A percentile compares a stretch with the other conserved stretches of the same genome.
Conservation (phyloP, 2,113 vertebrate species). For the Aix galericulata region DNA sequence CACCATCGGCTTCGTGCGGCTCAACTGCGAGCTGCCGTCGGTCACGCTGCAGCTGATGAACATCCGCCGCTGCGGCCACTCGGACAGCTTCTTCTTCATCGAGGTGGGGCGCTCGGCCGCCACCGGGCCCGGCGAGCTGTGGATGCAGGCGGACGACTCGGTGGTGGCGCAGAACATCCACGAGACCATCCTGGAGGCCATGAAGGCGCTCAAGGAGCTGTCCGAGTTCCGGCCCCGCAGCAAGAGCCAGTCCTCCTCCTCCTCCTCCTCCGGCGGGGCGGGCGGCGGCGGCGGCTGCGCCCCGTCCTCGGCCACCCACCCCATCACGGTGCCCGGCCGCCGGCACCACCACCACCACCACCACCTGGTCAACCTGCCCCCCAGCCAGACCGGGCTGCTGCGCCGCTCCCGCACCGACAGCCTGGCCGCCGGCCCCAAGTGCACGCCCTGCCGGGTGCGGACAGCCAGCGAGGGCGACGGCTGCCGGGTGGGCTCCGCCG, state of each 20-base stretch:
- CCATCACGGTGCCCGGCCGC: conserved; percentile 87
- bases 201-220: conserved; percentile 97
- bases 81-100: conserved; percentile 98
- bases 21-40: conserved; percentile 90
- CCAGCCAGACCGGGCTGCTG: conserved; percentile 92
- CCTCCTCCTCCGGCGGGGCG: conserved; percentile 67
- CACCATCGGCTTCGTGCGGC: conserved; percentile 92
- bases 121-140: conserved; percentile 96
- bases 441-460: conserved; percentile 82
- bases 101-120: conserved; percentile 94
- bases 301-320: conserved; percentile 74
- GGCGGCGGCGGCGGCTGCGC: neutral
- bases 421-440: conserved; percentile 76
- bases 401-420: conserved; percentile 85
- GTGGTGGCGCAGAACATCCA: conserved; percentile 99
- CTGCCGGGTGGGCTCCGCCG: conserved; percentile 81
- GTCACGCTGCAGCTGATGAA: conserved; percentile 97
- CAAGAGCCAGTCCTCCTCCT: conserved; percentile 94
- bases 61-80: conserved; percentile 96
- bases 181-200: conserved; percentile 95
- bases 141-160: conserved; percentile 98
- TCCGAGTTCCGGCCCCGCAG: conserved; percentile 95
- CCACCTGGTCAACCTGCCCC: conserved; percentile 84
- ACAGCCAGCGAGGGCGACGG: conserved; percentile 88
- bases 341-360: conserved; percentile 75